These are phyloP conservation scores for Pogoniulus pusillus DNA, from an alignment of 2,797 vertebrate species.

Conservation along the genomic window DNA sequence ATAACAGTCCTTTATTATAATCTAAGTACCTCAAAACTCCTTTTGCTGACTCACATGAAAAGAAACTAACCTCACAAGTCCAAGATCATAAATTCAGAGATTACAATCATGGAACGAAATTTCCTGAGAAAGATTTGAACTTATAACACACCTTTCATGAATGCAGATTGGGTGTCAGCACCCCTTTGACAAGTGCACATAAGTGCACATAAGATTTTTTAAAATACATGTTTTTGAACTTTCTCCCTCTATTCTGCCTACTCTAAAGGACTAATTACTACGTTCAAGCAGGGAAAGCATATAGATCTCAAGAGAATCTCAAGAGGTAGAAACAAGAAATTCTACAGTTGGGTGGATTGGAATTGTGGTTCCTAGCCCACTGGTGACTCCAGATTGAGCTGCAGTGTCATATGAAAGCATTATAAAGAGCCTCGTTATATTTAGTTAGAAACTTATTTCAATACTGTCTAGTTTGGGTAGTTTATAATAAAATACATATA, in stretches of 20 bases:
- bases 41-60: slow-evolving; percentile 34
- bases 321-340: not conserved
- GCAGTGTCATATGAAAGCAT: not conserved
- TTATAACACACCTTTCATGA: not conserved
- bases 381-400: not conserved
- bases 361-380: not conserved
- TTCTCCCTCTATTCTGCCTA: not conserved
- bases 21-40: slow-evolving; percentile 13
- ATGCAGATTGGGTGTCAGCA: not conserved
- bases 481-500: not conserved
- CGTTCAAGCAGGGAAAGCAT: not conserved
- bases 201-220: not conserved
- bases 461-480: not conserved
- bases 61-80: slow-evolving; percentile 26
- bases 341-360: too few relatives aligned
- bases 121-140: slow-evolving; percentile 65
- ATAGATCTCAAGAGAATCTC: not conserved
- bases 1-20: slow-evolving; percentile 48
- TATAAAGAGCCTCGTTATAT: not conserved
- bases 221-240: not conserved
- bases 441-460: not conserved
- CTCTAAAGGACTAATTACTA: not conserved
- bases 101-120: slow-evolving; percentile 43
- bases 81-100: slow-evolving; percentile 57
- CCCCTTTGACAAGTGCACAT: not conserved